Evolutionary conservation across 2,797 vertebrate genomes (phyloP), one percentile per base, ranked within the genome.

Genomic region (Lepidocolaptes lacrymiger): DNA sequence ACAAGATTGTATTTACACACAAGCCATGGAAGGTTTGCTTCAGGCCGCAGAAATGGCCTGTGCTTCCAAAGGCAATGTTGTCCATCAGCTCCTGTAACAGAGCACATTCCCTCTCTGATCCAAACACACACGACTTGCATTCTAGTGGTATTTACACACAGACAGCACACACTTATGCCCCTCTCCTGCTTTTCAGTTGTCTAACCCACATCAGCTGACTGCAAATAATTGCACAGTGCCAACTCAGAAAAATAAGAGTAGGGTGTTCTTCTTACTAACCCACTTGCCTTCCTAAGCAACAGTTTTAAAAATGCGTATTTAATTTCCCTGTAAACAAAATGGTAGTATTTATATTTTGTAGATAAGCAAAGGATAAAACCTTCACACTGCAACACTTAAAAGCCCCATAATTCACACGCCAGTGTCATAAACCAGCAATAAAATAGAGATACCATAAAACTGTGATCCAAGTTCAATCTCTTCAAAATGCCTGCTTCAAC

Each of bases 391-490:
- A 58, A 41, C 15, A 46, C 32, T 96, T 91, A 69, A 85, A 73
- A 93, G 69, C 4, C 39, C 19, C 52, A 49, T 89, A 74, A 93
- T 94, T 88, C 78, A 95, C 62, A 92, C 23, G 48, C 51, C n/a
- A 9, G 52, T 94, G 49, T 78, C 85, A 88, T 59, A 93, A 95
- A 86, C 0, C 12, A 69, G 58, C 76, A 46, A 67, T 94, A 93
- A 95, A 93, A 72, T 80, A 91, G 78, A 91, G 86, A 93, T 28
- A 92, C 16, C 49, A 88, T 92, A 88, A 91, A 92, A 87, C 61
- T 56, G 32, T 23, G 32, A 89, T 83, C 36, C 27, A 55, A 61
- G 68, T 72, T 77, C 75, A 72, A 34, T n/a, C 68, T 89, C 89
- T 76, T 69, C 44, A 77, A 88, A 95, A 80, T 36, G 78, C 54